Percentiles rank a stretch among this genome's conserved stretches.
Evolutionary conservation across 2,113 vertebrate species (phyloP).

Genomic region (Galbula dea): DNA sequence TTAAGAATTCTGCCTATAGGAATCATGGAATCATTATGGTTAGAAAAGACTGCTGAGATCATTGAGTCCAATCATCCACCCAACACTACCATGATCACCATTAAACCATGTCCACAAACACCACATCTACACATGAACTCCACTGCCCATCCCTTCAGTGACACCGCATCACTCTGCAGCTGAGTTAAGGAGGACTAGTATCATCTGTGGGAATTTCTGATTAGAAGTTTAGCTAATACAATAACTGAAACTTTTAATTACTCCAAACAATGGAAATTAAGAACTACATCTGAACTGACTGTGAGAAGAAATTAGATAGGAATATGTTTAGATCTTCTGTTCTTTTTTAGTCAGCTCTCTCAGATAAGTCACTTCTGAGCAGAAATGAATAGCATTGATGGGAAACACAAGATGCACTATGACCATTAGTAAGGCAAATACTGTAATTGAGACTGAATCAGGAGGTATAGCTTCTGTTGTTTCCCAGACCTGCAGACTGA

Average conservation of each 20-base stretch:
- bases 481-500: conserved; percentile 17
- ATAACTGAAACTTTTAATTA: conserved; percentile 12
- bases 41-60: too few species aligned
- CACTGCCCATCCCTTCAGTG: too few species aligned
- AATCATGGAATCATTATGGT: too few species aligned
- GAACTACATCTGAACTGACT: not conserved
- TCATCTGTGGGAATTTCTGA: not conserved
- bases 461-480: not conserved
- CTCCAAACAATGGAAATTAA: not conserved
- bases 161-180: too few species aligned
- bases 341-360: not conserved
- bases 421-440: not conserved
- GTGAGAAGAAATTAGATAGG: not conserved
- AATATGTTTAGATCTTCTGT: not conserved
- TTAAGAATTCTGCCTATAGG: not conserved
- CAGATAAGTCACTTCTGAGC: not conserved
- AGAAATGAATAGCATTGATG: not conserved
- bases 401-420: not conserved
- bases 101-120: too few species aligned
- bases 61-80: too few species aligned
- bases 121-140: too few species aligned
- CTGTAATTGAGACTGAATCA: not conserved
- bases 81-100: too few species aligned
- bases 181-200: too few species aligned
- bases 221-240: not conserved